phyloP scores from a whole-genome alignment of 2,888 invertebrate species.

The Drosophila neoperkinsi region DNA sequence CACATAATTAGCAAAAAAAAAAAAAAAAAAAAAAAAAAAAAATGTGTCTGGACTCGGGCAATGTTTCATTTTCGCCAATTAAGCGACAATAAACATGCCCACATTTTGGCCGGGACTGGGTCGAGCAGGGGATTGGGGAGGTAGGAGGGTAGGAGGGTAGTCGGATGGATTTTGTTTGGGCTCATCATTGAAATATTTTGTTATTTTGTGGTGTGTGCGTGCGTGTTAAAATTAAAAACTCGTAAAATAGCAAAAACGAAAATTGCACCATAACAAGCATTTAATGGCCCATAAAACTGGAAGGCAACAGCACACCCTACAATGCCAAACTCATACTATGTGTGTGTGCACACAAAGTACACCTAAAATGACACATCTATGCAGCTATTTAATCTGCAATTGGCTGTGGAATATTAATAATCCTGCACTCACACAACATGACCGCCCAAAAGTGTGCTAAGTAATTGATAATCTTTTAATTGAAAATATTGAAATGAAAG shows the following conservation, averaged over 20 bases:
- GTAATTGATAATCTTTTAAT: conserved; percentile 2
- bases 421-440: conserved; percentile 8
- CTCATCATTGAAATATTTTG: conserved; percentile 28
- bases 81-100: conserved; percentile 64
- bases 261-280: conserved; percentile 77
- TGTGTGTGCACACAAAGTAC: neutral
- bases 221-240: conserved; percentile 74
- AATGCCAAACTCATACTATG: neutral
- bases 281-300: conserved; percentile 69
- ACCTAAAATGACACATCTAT: neutral
- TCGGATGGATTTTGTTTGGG: conserved; percentile 11
- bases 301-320: conserved; percentile 20
- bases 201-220: neutral
- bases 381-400: conserved; percentile 6
- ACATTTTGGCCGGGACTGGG: neutral
- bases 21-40: neutral
- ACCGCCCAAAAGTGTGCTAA: conserved; percentile 56
- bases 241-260: conserved; percentile 72
- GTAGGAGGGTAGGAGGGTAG: neutral
- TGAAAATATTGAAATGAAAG: neutral
- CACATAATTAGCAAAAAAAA: conserved; percentile 68
- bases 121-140: neutral
- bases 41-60: conserved; percentile 43
- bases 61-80: conserved; percentile 65
- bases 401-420: conserved; percentile 18